Conservation (phyloP, 2,113 vertebrate genomes). For the Octodon degus region DNA sequence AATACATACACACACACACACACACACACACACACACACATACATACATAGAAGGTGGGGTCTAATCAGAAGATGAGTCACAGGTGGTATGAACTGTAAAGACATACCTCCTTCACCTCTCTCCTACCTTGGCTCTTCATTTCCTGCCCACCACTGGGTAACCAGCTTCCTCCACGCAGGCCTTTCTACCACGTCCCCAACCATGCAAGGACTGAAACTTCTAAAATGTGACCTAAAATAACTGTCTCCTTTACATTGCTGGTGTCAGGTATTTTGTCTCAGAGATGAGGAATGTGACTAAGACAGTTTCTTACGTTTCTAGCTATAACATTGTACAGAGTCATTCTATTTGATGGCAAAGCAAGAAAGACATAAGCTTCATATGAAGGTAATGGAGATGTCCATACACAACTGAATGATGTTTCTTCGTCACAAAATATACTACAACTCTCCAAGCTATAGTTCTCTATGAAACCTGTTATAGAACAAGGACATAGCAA, state of each 20-base stretch:
- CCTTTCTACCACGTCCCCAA: background rate
- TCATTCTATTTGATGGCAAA: conserved; percentile 20
- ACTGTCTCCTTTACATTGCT: background rate
- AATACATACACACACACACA: too few relatives aligned
- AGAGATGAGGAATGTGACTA: background rate
- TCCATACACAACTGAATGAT: background rate
- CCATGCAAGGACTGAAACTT: background rate
- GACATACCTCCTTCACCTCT: background rate
- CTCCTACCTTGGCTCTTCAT: background rate
- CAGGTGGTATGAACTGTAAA: background rate
- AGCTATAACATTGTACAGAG: background rate
- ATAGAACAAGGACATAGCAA: background rate
- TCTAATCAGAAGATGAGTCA: background rate
- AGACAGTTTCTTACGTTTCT: conserved; percentile 19
- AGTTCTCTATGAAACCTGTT: background rate
- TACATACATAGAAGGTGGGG: too few relatives aligned
- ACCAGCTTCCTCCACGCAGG: background rate
- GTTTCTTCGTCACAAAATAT: conserved; percentile 13
- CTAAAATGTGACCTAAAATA: background rate
- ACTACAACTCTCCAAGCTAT: background rate
- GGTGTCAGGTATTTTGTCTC: background rate
- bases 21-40: too few relatives aligned
- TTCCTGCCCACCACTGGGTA: background rate
- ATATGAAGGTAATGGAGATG: background rate
- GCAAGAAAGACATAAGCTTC: background rate